A percentile compares a stretch with the other conserved stretches of the same genome.
phyloP scores from a whole-genome alignment of 1,140 invertebrate species.

The Trigoniulus corallinus region DNA sequence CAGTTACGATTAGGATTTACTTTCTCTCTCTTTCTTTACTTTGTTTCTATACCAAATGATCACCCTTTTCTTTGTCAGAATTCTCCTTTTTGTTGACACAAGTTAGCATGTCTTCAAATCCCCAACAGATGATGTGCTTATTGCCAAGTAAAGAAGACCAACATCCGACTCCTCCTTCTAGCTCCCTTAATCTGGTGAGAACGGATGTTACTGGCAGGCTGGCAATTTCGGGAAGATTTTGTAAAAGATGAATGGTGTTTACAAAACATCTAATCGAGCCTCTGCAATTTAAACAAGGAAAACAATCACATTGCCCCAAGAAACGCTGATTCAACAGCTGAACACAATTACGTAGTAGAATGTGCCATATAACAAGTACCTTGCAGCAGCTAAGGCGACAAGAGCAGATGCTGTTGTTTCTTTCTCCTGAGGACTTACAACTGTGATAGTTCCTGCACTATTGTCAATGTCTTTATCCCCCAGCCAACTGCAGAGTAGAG shows the following conservation, averaged over 20 bases:
- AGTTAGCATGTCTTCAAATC: slow-evolving; percentile 22
- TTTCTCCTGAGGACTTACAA: slow-evolving; percentile 10
- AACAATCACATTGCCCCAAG: no score
- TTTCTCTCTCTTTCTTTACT: no score
- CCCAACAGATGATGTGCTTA: slow-evolving; percentile 25
- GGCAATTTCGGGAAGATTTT: slow-evolving; percentile 18
- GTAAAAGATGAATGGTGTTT: slow-evolving; percentile 24
- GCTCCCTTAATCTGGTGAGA: slow-evolving; percentile 19
- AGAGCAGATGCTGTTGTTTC: slow-evolving; percentile 24
- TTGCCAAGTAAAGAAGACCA: slow-evolving; percentile 18
- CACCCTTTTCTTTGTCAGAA: slow-evolving; percentile 1
- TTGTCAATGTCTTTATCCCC: slow-evolving; percentile 16
- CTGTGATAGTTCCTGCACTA: not conserved
- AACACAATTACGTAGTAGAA: no score
- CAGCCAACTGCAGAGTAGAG: slow-evolving; percentile 23
- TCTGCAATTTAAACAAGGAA: no score
- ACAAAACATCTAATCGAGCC: slow-evolving; percentile 25
- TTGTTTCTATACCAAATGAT: no score
- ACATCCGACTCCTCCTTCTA: slow-evolving; percentile 21
- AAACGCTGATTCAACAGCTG: no score
- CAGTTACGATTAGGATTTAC: slow-evolving; percentile 6
- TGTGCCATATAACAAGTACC: no score
- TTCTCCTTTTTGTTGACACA: slow-evolving; percentile 5
- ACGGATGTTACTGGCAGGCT: slow-evolving; percentile 20
- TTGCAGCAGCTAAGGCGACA: slow-evolving; percentile 25